Percentiles rank a stretch among this genome's conserved stretches.
These are phyloP conservation scores for Tetanocera ferruginea DNA, from an alignment of 2,888 invertebrate genomes.

Conservation along the genomic window DNA sequence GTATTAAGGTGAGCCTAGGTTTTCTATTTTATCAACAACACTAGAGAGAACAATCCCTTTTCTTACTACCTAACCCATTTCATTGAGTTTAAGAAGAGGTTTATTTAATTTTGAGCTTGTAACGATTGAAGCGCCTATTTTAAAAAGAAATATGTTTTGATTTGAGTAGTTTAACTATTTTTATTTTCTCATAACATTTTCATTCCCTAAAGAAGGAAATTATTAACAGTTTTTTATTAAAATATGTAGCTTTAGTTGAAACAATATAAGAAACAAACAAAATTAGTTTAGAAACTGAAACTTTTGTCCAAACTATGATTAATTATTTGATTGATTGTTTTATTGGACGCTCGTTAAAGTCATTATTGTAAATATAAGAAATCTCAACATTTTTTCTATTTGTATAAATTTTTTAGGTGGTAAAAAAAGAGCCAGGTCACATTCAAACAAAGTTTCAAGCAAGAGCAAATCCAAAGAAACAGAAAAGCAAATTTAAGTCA, in stretches of 20 bases:
- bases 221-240: neutral
- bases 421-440: slow-evolving; percentile 62
- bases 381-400: slow-evolving; percentile 58
- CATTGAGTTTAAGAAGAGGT: neutral
- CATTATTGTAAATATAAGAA: slow-evolving; percentile 56
- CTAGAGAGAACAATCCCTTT: neutral
- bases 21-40: neutral
- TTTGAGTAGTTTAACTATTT: slow-evolving; percentile 5
- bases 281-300: neutral
- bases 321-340: slow-evolving; percentile 16
- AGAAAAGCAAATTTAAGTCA: slow-evolving; percentile 51
- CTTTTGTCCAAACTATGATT: neutral
- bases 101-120: slow-evolving; percentile 23
- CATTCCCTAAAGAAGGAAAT: neutral
- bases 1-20: slow-evolving; percentile 66
- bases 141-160: neutral
- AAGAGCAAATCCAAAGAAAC: slow-evolving; percentile 58
- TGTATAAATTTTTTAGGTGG: slow-evolving; percentile 66
- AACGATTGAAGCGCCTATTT: neutral
- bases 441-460: slow-evolving; percentile 60
- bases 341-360: slow-evolving; percentile 40
- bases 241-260: neutral
- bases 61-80: neutral
- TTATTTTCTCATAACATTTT: neutral
- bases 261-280: neutral